Evolutionary conservation across 2,797 vertebrate genomes (phyloP).

Genomic region (Mormyrus hasselquistii): DNA sequence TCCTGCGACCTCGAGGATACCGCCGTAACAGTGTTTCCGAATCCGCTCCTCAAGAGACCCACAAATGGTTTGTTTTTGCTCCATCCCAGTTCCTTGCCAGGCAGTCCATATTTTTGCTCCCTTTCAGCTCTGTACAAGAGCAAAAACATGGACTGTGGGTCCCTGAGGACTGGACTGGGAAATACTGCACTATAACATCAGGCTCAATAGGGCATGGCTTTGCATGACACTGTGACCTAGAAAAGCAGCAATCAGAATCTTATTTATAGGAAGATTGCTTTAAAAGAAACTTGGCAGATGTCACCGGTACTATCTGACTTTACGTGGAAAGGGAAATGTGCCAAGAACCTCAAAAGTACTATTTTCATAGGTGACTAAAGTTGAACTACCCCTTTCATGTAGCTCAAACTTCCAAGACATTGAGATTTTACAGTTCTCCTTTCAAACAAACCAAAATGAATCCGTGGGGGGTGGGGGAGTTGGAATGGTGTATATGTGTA

Average conservation of each 20-base stretch:
- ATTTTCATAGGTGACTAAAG: background rate
- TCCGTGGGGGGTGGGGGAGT: background rate
- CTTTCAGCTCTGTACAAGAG: background rate
- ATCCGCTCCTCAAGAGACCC: background rate
- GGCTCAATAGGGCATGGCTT: background rate
- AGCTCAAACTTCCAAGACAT: background rate
- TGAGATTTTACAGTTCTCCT: background rate
- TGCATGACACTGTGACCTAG: background rate
- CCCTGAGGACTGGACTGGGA: background rate
- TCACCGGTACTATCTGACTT: background rate
- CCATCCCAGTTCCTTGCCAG: background rate
- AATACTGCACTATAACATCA: background rate
- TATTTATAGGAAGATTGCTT: background rate
- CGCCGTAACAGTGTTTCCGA: background rate
- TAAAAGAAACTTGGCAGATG: background rate
- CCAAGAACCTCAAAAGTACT: background rate
- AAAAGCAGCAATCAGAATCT: background rate
- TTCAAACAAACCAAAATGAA: background rate
- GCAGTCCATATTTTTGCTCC: background rate
- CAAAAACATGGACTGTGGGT: background rate
- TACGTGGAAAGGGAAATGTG: background rate
- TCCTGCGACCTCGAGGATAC: background rate
- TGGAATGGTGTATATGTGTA: background rate
- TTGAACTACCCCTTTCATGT: background rate
- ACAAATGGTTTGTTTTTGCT: background rate